Evolutionary conservation across 2,113 vertebrate species (phyloP).

Genomic region (Cebus imitator): DNA sequence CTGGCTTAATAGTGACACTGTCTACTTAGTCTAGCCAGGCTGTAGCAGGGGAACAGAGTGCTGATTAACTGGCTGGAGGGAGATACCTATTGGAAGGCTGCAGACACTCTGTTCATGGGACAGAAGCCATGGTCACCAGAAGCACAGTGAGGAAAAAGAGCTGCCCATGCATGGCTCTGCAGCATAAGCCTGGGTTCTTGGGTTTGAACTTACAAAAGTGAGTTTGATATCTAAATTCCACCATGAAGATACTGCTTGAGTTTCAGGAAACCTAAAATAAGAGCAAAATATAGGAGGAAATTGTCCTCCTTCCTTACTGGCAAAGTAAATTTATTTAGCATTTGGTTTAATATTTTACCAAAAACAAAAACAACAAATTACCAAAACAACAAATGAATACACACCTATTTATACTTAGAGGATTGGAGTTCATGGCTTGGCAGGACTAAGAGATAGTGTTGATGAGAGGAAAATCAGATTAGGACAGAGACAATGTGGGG

Average conservation of each 20-base stretch:
- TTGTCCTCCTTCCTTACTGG: background rate
- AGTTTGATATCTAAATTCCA: background rate
- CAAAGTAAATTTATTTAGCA: background rate
- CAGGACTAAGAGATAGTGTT: background rate
- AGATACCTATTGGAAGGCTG: background rate
- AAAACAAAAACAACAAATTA: background rate
- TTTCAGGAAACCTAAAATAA: background rate
- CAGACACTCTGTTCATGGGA: background rate
- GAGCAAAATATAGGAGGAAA: background rate
- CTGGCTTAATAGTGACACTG: slow-evolving; percentile 7
- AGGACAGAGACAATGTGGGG: background rate
- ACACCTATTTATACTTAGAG: background rate
- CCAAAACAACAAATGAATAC: background rate
- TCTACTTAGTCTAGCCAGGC: slow-evolving; percentile 32
- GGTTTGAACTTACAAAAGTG: background rate
- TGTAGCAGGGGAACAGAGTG: background rate
- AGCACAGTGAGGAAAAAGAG: background rate
- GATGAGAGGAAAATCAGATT: background rate
- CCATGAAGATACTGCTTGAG: background rate
- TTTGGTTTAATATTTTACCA: background rate
- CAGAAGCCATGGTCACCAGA: background rate
- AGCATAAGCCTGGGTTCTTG: background rate
- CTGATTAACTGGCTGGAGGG: slow-evolving; percentile 29
- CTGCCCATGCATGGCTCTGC: background rate
- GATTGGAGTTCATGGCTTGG: background rate